Evolutionary conservation across 2,797 vertebrate genomes (phyloP), one percentile per base, ranked within the genome.

Genomic region (Rhinatrema bivittatum): DNA sequence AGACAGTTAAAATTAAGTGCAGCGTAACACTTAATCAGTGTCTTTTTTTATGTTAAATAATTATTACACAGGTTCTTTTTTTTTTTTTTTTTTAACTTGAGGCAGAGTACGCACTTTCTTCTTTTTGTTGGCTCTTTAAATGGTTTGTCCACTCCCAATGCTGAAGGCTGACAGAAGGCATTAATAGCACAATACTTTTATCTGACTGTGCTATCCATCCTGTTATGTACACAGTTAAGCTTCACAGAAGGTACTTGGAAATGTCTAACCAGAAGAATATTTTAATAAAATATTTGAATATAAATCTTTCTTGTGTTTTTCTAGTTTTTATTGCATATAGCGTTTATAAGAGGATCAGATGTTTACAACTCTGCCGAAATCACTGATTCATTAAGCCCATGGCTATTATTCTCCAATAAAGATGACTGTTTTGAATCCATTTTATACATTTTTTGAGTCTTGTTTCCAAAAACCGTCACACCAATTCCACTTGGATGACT

Each of bases 361-460:
- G 27, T 74, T 79, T 86, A 98, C 83, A 98, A 79, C 32, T 97
- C 89, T 18, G 90, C 93, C 5, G 91, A 89, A 62, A 97, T 93
- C 78, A 95, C 70, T 3, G 90, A 85, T 53, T 97, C 94, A 29
- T 81, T 89, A 56, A 91, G 91, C 76, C 91, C 87, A 29, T 91
- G 84, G 50, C 88, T 62, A 68, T 79, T 87, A 53, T 87, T 63
- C 27, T 78, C 72, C 34, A 98, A 56, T 58, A 97, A 82, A 10
- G 90, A 89, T 0, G 88, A 65, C 42, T 94, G 94, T 41, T 93
- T 88, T 1, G 86, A 87, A 76, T 98, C 94, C 37, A 93, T 62
- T 59, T 85, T 90, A 56, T 86, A 86, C 4, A 84, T 56, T 75
- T 97, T 97, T 44, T 96, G 93, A 52, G 82, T 72, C 56, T 97